These are phyloP conservation scores for Xestia xanthographa DNA, from an alignment of 2,888 invertebrate genomes.

Conservation along the genomic window DNA sequence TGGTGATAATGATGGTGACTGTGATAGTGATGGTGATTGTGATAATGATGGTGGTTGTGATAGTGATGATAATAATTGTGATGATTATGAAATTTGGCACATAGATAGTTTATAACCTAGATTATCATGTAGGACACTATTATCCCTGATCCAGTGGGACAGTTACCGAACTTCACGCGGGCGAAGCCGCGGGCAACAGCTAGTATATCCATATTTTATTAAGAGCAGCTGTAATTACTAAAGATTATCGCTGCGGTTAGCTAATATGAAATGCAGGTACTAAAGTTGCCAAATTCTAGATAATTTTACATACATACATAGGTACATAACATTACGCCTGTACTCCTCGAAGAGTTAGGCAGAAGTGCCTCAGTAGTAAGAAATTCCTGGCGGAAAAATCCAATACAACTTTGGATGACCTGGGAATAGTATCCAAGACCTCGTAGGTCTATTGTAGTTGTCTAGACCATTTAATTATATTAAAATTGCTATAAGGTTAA, in stretches of 20 bases:
- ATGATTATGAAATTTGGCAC: too few relatives aligned
- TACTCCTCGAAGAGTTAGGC: background rate
- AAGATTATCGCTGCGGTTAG: background rate
- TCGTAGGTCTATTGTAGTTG: background rate
- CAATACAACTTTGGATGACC: background rate
- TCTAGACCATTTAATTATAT: background rate
- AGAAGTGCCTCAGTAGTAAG: background rate
- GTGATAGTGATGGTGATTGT: too few relatives aligned
- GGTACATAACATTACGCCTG: background rate
- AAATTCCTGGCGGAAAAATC: background rate
- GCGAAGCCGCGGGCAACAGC: too few relatives aligned
- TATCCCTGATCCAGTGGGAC: too few relatives aligned
- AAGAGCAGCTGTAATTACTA: background rate
- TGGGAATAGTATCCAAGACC: background rate
- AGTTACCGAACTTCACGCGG: too few relatives aligned
- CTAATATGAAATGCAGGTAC: background rate
- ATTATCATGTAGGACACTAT: too few relatives aligned
- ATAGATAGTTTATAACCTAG: too few relatives aligned
- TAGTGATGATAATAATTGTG: too few relatives aligned
- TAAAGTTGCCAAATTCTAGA: background rate
- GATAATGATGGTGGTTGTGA: too few relatives aligned
- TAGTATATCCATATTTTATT: slow-evolving; percentile 8
- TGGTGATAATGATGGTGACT: too few relatives aligned
- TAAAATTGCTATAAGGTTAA: background rate
- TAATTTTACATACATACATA: background rate